phyloP scores from a whole-genome alignment of 1,140 invertebrate species.

The Cydia amplana region DNA sequence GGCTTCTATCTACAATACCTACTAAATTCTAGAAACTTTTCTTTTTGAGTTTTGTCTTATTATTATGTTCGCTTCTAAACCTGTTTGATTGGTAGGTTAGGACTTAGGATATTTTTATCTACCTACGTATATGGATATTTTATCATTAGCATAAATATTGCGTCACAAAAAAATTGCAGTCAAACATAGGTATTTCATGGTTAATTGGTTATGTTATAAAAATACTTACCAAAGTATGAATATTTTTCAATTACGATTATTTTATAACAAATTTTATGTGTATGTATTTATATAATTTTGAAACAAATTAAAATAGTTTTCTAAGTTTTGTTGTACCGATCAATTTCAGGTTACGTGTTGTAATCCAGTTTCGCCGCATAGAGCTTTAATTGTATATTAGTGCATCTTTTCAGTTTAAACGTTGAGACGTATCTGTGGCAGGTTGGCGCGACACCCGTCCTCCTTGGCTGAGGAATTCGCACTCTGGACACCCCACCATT shows the following conservation, averaged over 20 bases:
- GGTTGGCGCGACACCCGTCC: conserved; percentile 33
- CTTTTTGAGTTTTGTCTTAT: background rate
- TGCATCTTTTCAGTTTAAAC: background rate
- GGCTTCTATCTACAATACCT: background rate
- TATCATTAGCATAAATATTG: too few relatives aligned
- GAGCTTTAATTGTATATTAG: background rate
- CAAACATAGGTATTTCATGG: background rate
- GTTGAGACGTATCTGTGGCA: conserved; percentile 12
- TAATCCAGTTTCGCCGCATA: background rate
- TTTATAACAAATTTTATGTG: too few relatives aligned
- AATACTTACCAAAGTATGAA: too few relatives aligned
- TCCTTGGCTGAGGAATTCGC: conserved; percentile 35
- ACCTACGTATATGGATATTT: too few relatives aligned
- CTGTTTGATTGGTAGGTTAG: background rate
- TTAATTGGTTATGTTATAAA: too few relatives aligned
- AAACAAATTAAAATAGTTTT: too few relatives aligned
- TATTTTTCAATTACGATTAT: too few relatives aligned
- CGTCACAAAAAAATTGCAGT: background rate
- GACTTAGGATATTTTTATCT: too few relatives aligned
- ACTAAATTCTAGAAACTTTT: background rate
- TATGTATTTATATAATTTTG: too few relatives aligned
- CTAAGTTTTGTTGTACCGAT: too few relatives aligned
- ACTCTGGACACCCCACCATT: background rate
- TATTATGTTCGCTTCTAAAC: background rate
- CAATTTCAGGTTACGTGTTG: too few relatives aligned